Evolutionary conservation across 2,113 vertebrate species (phyloP).

Genomic region (Aythya baeri): DNA sequence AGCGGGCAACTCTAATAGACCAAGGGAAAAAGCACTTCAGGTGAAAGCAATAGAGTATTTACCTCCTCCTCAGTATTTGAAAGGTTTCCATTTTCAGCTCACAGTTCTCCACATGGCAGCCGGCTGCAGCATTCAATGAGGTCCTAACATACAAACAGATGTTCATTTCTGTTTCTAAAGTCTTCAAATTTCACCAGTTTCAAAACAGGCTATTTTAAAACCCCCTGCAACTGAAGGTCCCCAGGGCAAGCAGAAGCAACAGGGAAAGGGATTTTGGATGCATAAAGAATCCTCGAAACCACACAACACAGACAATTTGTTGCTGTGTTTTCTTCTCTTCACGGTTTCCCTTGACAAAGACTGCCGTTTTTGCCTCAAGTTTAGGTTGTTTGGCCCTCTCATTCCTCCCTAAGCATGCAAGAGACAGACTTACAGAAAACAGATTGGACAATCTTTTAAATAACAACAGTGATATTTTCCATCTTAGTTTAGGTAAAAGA

Average conservation of each 20-base stretch:
- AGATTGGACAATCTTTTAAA: background rate
- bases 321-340: slow-evolving; percentile 1
- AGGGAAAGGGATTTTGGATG: background rate
- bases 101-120: background rate
- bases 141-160: background rate
- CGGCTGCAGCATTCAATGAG: background rate
- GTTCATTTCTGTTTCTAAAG: background rate
- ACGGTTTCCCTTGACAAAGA: background rate
- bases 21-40: background rate
- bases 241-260: background rate
- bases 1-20: background rate
- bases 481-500: background rate
- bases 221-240: background rate
- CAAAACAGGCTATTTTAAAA: background rate
- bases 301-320: background rate
- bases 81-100: background rate
- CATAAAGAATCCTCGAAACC: background rate
- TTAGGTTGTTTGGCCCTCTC: background rate
- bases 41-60: background rate
- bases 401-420: background rate
- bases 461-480: background rate
- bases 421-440: background rate
- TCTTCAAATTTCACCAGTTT: background rate
- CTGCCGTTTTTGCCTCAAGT: background rate
- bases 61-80: background rate